phyloP scores from a whole-genome alignment of 2,113 vertebrate genomes.

The Cryptomyrus ogoouensis region DNA sequence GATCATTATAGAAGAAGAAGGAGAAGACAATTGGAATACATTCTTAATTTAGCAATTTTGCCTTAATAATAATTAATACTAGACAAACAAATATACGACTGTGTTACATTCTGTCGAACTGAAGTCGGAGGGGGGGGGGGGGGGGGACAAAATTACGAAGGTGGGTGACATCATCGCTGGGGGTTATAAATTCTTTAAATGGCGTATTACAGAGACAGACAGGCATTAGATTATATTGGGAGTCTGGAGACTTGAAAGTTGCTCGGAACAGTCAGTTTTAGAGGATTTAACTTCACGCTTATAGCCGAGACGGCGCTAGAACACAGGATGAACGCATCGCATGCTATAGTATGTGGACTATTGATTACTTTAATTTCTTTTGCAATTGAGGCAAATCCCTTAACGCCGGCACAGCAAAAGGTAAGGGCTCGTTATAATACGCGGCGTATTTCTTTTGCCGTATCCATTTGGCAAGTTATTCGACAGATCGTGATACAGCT shows the following conservation, averaged over 20 bases:
- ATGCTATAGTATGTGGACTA: slow-evolving; percentile 62
- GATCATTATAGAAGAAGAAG: not conserved
- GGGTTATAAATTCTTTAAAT: slow-evolving; percentile 22
- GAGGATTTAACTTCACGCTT: slow-evolving; percentile 17
- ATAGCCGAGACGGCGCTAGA: not conserved
- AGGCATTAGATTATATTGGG: slow-evolving; percentile 6
- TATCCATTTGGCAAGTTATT: not conserved
- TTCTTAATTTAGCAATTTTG: not conserved
- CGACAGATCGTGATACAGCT: not conserved
- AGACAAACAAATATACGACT: not conserved
- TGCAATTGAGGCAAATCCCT: slow-evolving; percentile 60
- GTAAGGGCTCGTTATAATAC: slow-evolving; percentile 41
- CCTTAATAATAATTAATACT: not conserved
- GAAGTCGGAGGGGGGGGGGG: not conserved
- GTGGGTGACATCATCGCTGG: slow-evolving; percentile 19
- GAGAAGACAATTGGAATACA: not conserved
- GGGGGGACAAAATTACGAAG: not conserved
- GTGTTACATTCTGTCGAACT: not conserved
- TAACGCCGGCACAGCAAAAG: slow-evolving; percentile 58
- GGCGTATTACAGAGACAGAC: not conserved
- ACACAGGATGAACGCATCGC: slow-evolving; percentile 63
- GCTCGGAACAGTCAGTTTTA: not conserved
- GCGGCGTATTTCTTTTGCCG: not conserved
- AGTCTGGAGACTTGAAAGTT: slow-evolving; percentile 9
- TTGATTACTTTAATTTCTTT: slow-evolving; percentile 61